phyloP scores from a whole-genome alignment of 2,888 invertebrate genomes.

The Byasa hedistus region DNA sequence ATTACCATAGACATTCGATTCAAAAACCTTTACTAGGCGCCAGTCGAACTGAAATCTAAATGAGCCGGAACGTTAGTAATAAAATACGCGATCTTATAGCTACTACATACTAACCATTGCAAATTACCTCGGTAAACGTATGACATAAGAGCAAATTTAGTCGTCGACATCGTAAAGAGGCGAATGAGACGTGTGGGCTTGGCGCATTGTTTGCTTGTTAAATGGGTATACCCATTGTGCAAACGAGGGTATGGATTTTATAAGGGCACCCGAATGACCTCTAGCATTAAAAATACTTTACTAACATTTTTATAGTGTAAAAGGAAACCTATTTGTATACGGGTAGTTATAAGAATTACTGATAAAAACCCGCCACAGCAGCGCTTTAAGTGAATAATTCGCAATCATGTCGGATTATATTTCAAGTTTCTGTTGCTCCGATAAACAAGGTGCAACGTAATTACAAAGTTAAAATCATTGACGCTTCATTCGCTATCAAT shows the following conservation, averaged over 20 bases:
- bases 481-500: conserved; percentile 28
- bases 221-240: conserved; percentile 44
- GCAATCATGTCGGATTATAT: conserved; percentile 10
- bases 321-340: too few species aligned
- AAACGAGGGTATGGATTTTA: conserved; percentile 44
- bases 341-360: background rate
- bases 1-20: conserved; percentile 56
- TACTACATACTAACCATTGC: conserved; percentile 42
- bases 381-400: background rate
- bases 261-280: conserved; percentile 67
- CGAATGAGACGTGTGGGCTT: conserved; percentile 62
- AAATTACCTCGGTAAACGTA: conserved; percentile 42
- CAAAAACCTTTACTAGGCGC: conserved; percentile 38
- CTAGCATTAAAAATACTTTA: conserved; percentile 43
- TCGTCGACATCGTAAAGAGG: conserved; percentile 58
- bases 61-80: conserved; percentile 50
- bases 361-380: background rate
- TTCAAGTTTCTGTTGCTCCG: conserved; percentile 9
- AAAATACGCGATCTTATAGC: conserved; percentile 37
- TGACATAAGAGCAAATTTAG: conserved; percentile 56
- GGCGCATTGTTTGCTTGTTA: conserved; percentile 61
- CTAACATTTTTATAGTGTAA: background rate
- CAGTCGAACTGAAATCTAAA: conserved; percentile 46
- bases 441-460: conserved; percentile 10
- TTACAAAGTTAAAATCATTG: conserved; percentile 29